Conservation (phyloP, 1,140 invertebrate species). For the Drosophila ambigua region DNA sequence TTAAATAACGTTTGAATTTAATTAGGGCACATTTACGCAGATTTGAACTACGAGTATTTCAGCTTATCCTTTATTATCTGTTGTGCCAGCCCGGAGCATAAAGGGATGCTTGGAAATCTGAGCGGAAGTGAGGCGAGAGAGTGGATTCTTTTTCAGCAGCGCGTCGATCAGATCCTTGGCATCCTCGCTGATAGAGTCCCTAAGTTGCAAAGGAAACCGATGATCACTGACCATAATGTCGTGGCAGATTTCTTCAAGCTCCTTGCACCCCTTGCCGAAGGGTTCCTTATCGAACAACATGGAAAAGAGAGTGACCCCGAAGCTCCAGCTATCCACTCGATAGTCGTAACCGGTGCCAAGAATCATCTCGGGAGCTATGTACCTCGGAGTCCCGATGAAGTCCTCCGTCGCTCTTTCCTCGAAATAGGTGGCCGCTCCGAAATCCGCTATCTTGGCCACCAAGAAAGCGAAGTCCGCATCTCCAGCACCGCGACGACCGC, state of each 20-base stretch:
- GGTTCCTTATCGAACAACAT: conserved; percentile 16
- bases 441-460: conserved; percentile 25
- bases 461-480: background rate
- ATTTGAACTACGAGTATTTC: too few relatives aligned
- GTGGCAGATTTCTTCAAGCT: background rate
- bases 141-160: conserved; percentile 8
- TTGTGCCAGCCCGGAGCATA: background rate
- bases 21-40: too few relatives aligned
- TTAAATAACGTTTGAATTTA: too few relatives aligned
- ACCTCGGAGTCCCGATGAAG: conserved; percentile 20
- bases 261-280: background rate
- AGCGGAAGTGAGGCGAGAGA: background rate
- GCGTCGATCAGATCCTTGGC: conserved; percentile 6
- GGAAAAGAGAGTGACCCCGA: conserved; percentile 21
- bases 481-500: too few relatives aligned
- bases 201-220: background rate
- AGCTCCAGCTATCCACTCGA: conserved; percentile 24
- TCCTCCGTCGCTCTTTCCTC: background rate
- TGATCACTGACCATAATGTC: background rate
- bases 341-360: conserved; percentile 12
- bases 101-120: conserved; percentile 20
- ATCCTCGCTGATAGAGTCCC: background rate
- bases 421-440: conserved; percentile 29
- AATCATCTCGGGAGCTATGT: conserved; percentile 34
- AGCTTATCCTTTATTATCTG: too few relatives aligned